Evolutionary conservation across 2,113 vertebrate species (phyloP).

Genomic region (Actenoides hombroni): DNA sequence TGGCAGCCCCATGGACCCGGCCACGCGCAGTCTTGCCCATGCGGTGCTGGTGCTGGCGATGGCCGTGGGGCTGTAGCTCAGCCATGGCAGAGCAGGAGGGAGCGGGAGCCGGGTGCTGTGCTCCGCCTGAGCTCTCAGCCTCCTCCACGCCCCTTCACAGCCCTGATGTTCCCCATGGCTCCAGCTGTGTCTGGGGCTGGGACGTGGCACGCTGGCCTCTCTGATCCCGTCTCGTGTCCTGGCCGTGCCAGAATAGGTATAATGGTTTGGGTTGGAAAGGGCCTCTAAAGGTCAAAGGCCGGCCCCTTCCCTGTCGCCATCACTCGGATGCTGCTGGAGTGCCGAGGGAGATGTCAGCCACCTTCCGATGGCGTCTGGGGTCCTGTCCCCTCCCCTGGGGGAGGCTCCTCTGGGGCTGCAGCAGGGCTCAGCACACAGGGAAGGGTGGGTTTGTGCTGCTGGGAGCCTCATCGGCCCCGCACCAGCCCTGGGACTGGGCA

Average conservation of each 20-base stretch:
- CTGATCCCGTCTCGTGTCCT: accelerated
- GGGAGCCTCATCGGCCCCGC: accelerated
- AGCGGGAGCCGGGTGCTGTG: accelerated
- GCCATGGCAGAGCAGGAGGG: background rate
- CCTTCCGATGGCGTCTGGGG: background rate
- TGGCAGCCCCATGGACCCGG: accelerated
- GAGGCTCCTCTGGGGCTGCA: background rate
- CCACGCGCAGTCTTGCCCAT: background rate
- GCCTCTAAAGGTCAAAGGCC: no score
- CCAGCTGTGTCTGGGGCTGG: accelerated
- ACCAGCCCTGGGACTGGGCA: background rate
- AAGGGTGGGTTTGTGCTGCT: background rate
- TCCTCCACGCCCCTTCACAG: accelerated
- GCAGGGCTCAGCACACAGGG: accelerated
- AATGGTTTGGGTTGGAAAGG: no score
- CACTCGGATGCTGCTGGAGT: accelerated
- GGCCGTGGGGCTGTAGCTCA: background rate
- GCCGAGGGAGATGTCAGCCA: accelerated
- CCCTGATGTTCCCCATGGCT: background rate
- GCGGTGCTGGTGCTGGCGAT: accelerated
- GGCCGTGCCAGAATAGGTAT: background rate
- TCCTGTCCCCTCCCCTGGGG: accelerated
- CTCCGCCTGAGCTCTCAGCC: accelerated
- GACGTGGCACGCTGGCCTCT: accelerated
- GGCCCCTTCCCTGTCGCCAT: background rate